Evolutionary conservation across 2,888 invertebrate genomes (phyloP), one percentile per base, ranked within the genome.

Genomic region (Elmis aenea): DNA sequence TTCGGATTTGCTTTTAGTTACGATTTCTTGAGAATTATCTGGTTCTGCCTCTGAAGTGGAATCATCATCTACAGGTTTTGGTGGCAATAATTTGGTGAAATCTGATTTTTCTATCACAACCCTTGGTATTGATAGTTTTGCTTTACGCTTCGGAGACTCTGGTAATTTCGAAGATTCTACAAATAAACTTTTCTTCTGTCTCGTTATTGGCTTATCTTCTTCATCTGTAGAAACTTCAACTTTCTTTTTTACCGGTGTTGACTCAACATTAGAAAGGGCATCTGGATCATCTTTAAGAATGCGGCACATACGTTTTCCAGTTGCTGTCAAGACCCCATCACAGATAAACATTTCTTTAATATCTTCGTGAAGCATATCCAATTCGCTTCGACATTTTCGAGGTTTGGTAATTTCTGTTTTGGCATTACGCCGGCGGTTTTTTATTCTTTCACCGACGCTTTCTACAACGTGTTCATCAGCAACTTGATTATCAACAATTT

Each of bases 291-390:
- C 48, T 39, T 58, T 59, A 23, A 47, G 16, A 13, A 38, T 43
- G 11, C 43, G 29, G 56, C 82, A 83, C 71, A 76, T 76, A 46
- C 83, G 67, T 54, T 79, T 74, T 6, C 81, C 82, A 2, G 77
- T 77, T 8, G 78, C 74, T 31, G 76, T 74, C 13, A 80, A 60
- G 1, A 82, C 75, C 15, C 76, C 80, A 45, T 80, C 74, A 46
- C 74, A 72, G 33, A 81, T 77, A 53, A 81, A 81, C 77, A 81
- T 82, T 54, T 83, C 81, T 50, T 78, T 75, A 23, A 83, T 76
- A 48, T 83, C 81, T 43, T 80, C 78, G 48, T 83, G 83, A 2
- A 84, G 66, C 59, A 73, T 71, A 51, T 78, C 74, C 27, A 84
- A 57, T 52, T 83, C 83, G 33, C 71, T 72, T 30, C 65, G 29